Base-by-base conservation (phyloP, 1,140 invertebrate genomes). In the Thrips palmi region DNA sequence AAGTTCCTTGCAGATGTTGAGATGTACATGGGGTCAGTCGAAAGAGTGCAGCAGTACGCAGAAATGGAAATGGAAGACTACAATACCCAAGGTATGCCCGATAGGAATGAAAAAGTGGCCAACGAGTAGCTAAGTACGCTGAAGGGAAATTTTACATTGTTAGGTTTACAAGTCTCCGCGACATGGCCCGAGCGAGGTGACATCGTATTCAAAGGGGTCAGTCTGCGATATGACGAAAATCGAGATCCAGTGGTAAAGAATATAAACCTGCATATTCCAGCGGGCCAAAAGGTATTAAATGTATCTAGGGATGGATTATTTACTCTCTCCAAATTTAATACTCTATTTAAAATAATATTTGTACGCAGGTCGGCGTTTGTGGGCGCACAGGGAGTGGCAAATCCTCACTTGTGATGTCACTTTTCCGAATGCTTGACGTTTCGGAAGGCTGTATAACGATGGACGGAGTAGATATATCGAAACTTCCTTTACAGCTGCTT, bases 351-450 rank as follows among this genome's bases (percentile, higher is more conserved):
- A 17, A 41, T 33, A 22, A 40, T 25, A n/a, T 30, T 28, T 41
- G 39, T 30, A 37, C 35, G 20, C 41, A 83, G 77, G 63, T 83
- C 33, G 79, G 78, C 12, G 71, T 85, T 47, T 82, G 77, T 52
- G 81, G 80, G 3, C 62, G 78, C 28, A 82, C 77, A 22, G 80
- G 79, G 28, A 78, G 77, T 52, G 80, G 80, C 2, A 84, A 85
- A 52, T 81, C 79, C 6, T 76, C 79, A 0, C 52, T 82, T 19
- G 64, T 76, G 3, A 62, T 80, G 56, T 68, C 74, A 2, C 59
- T 83, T 6, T 75, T 76, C 32, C 64, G 71, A 19, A 66, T 80
- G 33, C 59, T 77, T 1, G 61, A 70, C 14, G 58, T 75, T 21
- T 53, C 49, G 36, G 60, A 61, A 39, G 81, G 81, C n/a, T 59